These are phyloP conservation scores for Drosophila recens DNA, from an alignment of 2,888 invertebrate species.

Conservation along the genomic window DNA sequence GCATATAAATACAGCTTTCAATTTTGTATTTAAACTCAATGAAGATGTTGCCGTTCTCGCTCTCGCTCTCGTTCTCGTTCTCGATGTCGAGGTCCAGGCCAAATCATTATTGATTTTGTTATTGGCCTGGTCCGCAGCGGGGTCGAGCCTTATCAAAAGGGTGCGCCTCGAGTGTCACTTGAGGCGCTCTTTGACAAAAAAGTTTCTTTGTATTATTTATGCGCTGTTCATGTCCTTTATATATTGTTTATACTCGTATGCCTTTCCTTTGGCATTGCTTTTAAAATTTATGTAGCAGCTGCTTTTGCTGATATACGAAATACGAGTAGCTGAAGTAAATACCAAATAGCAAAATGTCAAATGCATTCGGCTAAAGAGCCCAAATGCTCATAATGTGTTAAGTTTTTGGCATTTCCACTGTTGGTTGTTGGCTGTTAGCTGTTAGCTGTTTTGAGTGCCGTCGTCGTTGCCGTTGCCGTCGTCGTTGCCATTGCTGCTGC, in stretches of 20 bases:
- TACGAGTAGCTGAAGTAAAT: slow-evolving; percentile 18
- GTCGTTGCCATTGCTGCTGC: slow-evolving; percentile 52
- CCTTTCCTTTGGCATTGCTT: slow-evolving; percentile 24
- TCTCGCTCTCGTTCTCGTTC: not conserved
- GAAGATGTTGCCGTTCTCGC: slow-evolving; percentile 14
- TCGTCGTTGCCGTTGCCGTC: slow-evolving; percentile 15
- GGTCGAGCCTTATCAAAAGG: slow-evolving; percentile 54
- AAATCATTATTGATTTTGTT: slow-evolving; percentile 75
- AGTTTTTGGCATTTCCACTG: slow-evolving; percentile 68
- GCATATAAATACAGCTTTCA: not conserved
- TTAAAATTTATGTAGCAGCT: slow-evolving; percentile 75
- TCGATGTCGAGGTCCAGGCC: slow-evolving; percentile 43
- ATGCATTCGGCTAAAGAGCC: slow-evolving; percentile 65
- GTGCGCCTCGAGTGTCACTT: slow-evolving; percentile 71
- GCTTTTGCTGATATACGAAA: slow-evolving; percentile 29
- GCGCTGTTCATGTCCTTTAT: slow-evolving; percentile 46
- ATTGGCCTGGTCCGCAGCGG: slow-evolving; percentile 47
- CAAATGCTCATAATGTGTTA: slow-evolving; percentile 77
- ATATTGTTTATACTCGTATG: slow-evolving; percentile 50
- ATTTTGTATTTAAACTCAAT: slow-evolving; percentile 37
- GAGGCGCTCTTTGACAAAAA: slow-evolving; percentile 73
- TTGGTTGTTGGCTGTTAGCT: slow-evolving; percentile 58
- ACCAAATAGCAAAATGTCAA: slow-evolving; percentile 67
- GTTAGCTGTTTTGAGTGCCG: slow-evolving; percentile 61
- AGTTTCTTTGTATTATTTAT: slow-evolving; percentile 75